phyloP scores from a whole-genome alignment of 2,113 vertebrate genomes.

The Xenopus laevis region DNA sequence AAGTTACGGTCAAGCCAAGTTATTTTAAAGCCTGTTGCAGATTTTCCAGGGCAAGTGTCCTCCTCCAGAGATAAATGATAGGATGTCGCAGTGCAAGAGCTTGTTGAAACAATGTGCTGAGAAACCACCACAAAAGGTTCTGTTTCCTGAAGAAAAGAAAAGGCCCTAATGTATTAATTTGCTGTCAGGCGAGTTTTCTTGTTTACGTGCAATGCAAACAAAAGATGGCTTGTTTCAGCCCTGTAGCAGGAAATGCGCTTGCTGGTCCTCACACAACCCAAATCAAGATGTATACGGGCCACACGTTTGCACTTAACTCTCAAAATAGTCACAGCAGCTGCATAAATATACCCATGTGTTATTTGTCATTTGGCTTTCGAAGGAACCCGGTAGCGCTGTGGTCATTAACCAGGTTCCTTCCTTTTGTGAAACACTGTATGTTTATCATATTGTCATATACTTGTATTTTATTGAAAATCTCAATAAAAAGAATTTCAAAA shows the following conservation, averaged over 20 bases:
- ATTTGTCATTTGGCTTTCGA: slow-evolving; percentile 6
- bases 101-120: slow-evolving; percentile 10
- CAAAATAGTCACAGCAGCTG: slow-evolving; percentile 27
- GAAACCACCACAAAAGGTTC: slow-evolving; percentile 11
- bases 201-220: slow-evolving; percentile 32
- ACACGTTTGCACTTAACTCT: neutral
- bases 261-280: slow-evolving; percentile 23
- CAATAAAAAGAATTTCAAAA: too few relatives aligned
- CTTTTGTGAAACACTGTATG: too few relatives aligned
- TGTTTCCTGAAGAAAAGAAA: slow-evolving; percentile 14
- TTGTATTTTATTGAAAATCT: too few relatives aligned
- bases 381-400: neutral
- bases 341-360: slow-evolving; percentile 15
- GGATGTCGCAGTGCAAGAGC: neutral
- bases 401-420: neutral
- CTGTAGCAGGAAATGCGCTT: slow-evolving; percentile 30
- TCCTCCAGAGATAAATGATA: slow-evolving; percentile 4
- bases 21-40: neutral
- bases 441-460: too few relatives aligned
- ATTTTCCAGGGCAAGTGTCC: neutral
- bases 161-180: slow-evolving; percentile 17
- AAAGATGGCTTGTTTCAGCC: slow-evolving; percentile 28
- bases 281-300: slow-evolving; percentile 9
- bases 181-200: slow-evolving; percentile 30
- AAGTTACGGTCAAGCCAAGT: neutral